These are phyloP conservation scores for Catocala fraxini DNA, from an alignment of 2,888 invertebrate species.

Conservation along the genomic window DNA sequence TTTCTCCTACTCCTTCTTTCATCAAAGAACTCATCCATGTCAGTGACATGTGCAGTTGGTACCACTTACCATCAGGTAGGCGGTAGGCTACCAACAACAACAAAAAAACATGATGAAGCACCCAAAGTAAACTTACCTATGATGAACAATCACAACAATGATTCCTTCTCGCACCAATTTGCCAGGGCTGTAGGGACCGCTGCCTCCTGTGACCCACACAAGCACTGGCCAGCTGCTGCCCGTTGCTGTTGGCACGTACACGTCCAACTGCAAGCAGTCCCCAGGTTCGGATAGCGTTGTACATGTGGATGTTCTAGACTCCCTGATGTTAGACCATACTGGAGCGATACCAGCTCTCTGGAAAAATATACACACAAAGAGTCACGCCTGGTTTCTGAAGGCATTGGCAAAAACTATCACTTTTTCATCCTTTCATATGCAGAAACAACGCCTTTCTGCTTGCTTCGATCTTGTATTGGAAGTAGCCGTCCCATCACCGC, in stretches of 20 bases:
- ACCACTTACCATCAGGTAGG: too few species aligned
- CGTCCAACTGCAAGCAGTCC: conserved; percentile 90
- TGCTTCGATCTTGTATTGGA: too few species aligned
- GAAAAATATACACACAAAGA: conserved; percentile 21
- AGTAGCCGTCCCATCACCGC: too few species aligned
- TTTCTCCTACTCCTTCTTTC: too few species aligned
- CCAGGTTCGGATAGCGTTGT: conserved; percentile 70
- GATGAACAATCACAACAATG: conserved; percentile 71
- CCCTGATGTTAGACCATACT: conserved; percentile 67
- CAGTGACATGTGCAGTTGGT: too few species aligned
- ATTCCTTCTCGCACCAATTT: conserved; percentile 68
- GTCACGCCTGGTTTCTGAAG: neutral
- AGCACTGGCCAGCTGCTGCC: conserved; percentile 68
- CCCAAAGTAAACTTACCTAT: conserved; percentile 61
- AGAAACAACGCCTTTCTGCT: too few species aligned
- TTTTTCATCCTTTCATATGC: too few species aligned
- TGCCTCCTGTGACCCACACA: conserved; percentile 73
- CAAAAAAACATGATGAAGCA: neutral
- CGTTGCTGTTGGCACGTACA: conserved; percentile 85
- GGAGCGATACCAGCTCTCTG: conserved; percentile 76
- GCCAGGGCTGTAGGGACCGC: conserved; percentile 65
- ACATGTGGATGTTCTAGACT: conserved; percentile 62
- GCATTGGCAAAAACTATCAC: too few species aligned
- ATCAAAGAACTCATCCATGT: too few species aligned
- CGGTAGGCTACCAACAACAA: too few species aligned